A percentile compares a stretch with the other conserved stretches of the same genome.
Conservation (phyloP, 2,113 vertebrate genomes). For the Larimichthys crocea region DNA sequence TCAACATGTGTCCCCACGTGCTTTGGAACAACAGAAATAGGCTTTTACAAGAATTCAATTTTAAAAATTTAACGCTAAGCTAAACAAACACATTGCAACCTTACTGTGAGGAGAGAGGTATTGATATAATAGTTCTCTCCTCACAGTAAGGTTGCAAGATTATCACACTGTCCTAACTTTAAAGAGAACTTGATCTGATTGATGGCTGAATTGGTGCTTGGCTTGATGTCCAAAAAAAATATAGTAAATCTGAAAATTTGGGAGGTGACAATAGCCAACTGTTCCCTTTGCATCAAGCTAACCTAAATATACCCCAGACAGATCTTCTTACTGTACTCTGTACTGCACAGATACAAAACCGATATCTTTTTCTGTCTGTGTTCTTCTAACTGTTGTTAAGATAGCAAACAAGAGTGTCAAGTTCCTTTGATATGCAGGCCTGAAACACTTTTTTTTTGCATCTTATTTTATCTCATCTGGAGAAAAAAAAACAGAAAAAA, state of each 20-base stretch:
- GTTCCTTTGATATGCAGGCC: constrained; percentile 2
- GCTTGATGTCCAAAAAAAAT: neutral
- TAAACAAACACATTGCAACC: neutral
- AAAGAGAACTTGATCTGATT: neutral
- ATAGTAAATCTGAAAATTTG: neutral
- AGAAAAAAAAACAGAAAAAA: neutral
- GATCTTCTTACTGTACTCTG: neutral
- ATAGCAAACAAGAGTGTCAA: constrained; percentile 1
- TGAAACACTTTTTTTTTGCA: neutral
- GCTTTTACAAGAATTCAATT: neutral
- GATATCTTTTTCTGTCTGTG: neutral
- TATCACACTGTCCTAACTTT: neutral
- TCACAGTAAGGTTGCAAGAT: neutral
- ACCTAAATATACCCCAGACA: neutral
- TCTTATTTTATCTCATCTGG: constrained; percentile 5
- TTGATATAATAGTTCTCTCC: neutral
- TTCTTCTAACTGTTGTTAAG: neutral
- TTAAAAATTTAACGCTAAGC: neutral
- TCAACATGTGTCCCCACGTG: neutral
- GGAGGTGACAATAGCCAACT: neutral
- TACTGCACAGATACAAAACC: neutral
- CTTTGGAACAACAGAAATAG: neutral
- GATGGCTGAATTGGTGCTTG: neutral
- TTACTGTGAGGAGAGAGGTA: too few relatives aligned
- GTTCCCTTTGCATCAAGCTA: neutral